These are phyloP conservation scores for Helobdella robusta DNA, from an alignment of 2,888 invertebrate genomes.

Conservation along the genomic window DNA sequence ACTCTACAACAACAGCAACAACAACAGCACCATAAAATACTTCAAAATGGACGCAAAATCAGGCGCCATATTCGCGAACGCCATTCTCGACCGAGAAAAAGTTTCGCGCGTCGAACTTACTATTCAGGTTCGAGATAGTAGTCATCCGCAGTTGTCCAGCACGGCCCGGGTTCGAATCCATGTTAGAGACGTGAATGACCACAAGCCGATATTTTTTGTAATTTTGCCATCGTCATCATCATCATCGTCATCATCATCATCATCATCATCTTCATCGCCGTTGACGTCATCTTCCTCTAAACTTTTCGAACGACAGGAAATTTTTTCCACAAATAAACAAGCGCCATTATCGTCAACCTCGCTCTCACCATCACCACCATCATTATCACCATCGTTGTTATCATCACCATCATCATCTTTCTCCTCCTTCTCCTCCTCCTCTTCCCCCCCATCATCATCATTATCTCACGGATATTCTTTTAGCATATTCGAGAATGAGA, in stretches of 20 bases:
- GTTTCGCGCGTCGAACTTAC: conserved; percentile 24
- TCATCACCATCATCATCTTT: not conserved
- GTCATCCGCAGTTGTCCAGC: conserved; percentile 24
- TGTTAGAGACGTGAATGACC: conserved; percentile 32
- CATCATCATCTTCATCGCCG: conserved; percentile 20
- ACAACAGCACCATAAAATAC: conserved; percentile 6
- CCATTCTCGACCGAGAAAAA: conserved; percentile 26
- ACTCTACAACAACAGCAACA: not conserved
- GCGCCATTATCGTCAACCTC: no score
- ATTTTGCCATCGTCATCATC: conserved; percentile 13
- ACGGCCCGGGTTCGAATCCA: conserved; percentile 27
- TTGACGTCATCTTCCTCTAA: no score
- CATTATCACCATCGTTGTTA: not conserved
- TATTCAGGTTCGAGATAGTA: conserved; percentile 25
- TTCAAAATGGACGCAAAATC: conserved; percentile 33
- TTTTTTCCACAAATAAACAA: no score
- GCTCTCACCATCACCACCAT: conserved; percentile 11
- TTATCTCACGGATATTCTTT: conserved; percentile 14
- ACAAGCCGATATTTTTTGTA: conserved; percentile 28
- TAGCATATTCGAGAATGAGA: conserved; percentile 25
- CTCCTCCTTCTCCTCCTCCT: not conserved
- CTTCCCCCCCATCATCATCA: not conserved
- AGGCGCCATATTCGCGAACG: conserved; percentile 39
- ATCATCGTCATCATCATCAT: not conserved
- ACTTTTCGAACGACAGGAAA: no score